Evolutionary conservation across 2,113 vertebrate species (phyloP).

Genomic region (Heliornis fulica): DNA sequence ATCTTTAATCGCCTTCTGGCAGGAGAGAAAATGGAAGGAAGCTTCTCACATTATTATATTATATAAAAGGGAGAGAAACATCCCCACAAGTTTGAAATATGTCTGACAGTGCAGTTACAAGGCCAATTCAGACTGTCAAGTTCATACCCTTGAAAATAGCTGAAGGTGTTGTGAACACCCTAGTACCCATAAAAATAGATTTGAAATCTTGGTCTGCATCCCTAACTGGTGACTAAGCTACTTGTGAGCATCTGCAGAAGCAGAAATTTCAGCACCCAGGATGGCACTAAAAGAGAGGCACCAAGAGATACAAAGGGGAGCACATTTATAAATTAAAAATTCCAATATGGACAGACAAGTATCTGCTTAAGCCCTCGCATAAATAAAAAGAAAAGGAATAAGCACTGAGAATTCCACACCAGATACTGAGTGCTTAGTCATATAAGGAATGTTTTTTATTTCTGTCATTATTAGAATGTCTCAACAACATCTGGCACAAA

Average conservation of each 20-base stretch:
- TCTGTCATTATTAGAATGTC: neutral
- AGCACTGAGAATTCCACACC: neutral
- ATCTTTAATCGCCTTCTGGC: neutral
- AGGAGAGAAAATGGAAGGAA: neutral
- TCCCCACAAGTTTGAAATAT: neutral
- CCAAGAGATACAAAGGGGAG: fast-evolving
- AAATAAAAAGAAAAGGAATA: neutral
- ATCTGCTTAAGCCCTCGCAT: neutral
- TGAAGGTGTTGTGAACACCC: neutral
- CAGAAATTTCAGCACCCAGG: neutral
- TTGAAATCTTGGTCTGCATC: neutral
- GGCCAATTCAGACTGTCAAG: neutral
- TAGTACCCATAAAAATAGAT: neutral
- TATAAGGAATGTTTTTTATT: neutral
- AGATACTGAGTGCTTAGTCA: neutral
- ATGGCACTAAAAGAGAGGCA: neutral
- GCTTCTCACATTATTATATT: neutral
- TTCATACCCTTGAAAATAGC: neutral
- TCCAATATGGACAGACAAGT: neutral
- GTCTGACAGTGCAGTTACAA: neutral
- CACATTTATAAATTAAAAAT: neutral
- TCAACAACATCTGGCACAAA: neutral
- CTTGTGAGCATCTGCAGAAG: neutral
- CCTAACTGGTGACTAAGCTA: neutral
- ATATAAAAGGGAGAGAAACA: neutral